These are phyloP conservation scores for Aepyceros melampus DNA, from an alignment of 2,113 vertebrate species.

Conservation along the genomic window DNA sequence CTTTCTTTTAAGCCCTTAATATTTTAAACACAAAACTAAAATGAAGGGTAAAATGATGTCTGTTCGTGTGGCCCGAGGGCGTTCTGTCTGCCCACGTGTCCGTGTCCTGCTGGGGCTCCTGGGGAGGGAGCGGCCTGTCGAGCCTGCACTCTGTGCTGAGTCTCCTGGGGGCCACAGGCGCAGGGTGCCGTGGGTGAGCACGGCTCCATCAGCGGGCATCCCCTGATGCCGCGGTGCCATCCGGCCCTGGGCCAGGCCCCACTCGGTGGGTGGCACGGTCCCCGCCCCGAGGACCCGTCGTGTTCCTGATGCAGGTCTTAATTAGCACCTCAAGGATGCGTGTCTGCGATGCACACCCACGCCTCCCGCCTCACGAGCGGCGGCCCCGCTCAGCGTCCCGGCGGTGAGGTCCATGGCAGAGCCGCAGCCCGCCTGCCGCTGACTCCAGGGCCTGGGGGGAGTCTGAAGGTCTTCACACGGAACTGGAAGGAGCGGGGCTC, in stretches of 20 bases:
- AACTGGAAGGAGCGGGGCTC: neutral
- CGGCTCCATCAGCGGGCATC: neutral
- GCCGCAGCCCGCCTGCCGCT: neutral
- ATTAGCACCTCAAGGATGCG: neutral
- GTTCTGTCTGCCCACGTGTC: neutral
- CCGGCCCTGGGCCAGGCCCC: neutral
- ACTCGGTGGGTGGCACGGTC: accelerated
- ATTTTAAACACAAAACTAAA: neutral
- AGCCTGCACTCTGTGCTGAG: neutral
- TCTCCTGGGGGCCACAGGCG: neutral
- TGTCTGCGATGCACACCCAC: neutral
- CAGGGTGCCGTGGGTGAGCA: accelerated
- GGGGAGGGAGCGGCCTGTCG: neutral
- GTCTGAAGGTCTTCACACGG: neutral
- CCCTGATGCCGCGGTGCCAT: neutral
- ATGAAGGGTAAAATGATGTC: neutral
- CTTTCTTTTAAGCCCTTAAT: neutral
- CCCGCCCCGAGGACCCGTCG: accelerated
- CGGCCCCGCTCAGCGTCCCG: neutral
- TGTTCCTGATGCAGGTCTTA: neutral
- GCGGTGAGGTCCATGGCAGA: neutral
- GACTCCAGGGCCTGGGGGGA: neutral
- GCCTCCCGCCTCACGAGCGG: neutral
- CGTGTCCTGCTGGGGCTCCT: neutral
- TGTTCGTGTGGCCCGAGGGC: neutral